Percentiles rank a stretch among this genome's conserved stretches.
Conservation (phyloP, 2,797 vertebrate species). For the Clarias fuscus region DNA sequence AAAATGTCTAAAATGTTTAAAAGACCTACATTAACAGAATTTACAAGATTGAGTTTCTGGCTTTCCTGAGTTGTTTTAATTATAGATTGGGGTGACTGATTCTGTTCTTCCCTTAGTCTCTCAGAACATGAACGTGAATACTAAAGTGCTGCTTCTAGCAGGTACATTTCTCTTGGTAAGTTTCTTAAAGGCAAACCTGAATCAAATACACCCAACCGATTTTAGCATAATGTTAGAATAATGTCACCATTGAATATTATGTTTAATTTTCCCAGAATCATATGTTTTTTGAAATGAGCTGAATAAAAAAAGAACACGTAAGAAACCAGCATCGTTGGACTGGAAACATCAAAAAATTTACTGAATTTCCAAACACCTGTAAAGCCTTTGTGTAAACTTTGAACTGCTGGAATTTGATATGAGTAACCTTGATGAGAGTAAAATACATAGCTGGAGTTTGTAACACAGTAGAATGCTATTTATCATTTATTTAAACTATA, state of each 20-base stretch:
- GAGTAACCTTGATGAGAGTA: not conserved
- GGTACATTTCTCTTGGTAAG: slow-evolving; percentile 77
- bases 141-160: slow-evolving; percentile 73
- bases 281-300: slow-evolving; percentile 83
- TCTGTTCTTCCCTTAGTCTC: slow-evolving; percentile 64
- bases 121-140: slow-evolving; percentile 65
- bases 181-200: not conserved
- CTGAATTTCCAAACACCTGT: not conserved
- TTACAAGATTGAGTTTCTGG: not conserved
- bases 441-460: not conserved
- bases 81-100: not conserved
- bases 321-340: not conserved
- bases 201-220: not conserved
- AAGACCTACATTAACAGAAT: not conserved
- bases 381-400: not conserved
- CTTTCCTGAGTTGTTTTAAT: not conserved
- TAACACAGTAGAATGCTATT: not conserved
- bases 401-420: not conserved
- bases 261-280: slow-evolving; percentile 70
- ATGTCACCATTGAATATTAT: not conserved
- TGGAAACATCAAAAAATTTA: not conserved
- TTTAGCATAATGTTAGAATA: not conserved
- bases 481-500: not conserved
- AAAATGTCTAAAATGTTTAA: not conserved
- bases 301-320: slow-evolving; percentile 41